Evolutionary conservation across 2,113 vertebrate species (phyloP), one percentile per base, ranked within the genome.

Genomic region (Rostratula benghalensis): DNA sequence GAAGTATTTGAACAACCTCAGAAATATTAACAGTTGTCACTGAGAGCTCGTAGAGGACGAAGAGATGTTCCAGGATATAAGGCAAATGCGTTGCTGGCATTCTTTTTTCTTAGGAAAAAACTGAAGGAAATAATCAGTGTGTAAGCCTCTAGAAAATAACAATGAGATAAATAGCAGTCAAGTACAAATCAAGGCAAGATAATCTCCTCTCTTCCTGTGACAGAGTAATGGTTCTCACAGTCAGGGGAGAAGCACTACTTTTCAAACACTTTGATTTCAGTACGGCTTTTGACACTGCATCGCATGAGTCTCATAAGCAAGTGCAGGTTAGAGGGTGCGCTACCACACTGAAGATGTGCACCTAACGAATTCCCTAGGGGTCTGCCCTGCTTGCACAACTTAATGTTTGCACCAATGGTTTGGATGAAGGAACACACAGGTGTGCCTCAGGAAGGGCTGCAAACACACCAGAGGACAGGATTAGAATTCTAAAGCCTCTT

Each of bases 401-500:
- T 73, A 84, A 23, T 54, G 41, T 18, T 30, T 77, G 21, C 48
- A 51, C 30, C 3, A 2, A 3, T 11, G 4, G 18, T 89, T 93
- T 87, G 30, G 20, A 70, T 83, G 50, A 67, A 86, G n/a, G 25
- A 78, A n/a, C 43, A 53, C 37, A 27, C 14, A 71, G 45, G 12
- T 27, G 31, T 56, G 51, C 39, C 8, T 3, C 51, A 87, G 30
- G 27, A 75, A 70, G 43, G 68, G 50, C 13, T 54, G 19, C 12
- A 54, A 88, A 83, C 41, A 35, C 24, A 80, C 17, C 54, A 67
- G 54, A 74, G 37, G 45, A 69, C 0, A 1, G 37, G 41, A 89
- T 81, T 75, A 94, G 39, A 73, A 70, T 74, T 90, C 50, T 70
- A 94, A 93, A 94, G 37, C 68, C 51, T 93, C 11, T 88, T 85